Evolutionary conservation across 1,140 invertebrate genomes (phyloP), one percentile per base, ranked within the genome.

Genomic region (Dendrolimus kikuchii): DNA sequence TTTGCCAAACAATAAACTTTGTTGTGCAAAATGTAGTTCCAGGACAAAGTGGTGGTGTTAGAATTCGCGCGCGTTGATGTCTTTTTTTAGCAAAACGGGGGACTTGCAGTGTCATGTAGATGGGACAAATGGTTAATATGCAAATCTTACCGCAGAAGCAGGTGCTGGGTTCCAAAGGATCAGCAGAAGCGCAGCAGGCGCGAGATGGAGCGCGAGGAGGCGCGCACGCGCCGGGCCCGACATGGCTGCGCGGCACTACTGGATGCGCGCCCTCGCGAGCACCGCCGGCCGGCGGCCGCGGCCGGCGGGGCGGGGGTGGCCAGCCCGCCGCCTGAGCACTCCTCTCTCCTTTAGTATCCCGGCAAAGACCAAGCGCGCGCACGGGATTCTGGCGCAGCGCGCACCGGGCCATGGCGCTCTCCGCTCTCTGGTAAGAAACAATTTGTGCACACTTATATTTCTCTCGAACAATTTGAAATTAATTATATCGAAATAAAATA

Each of bases 241-340:
- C 76, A 81, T 77, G 77, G 75, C 80, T 81, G 81, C 72, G 77
- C 77, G 74, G 68, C 80, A 77, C 79, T 80, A 85, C 79, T 85
- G 81, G 74, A 56, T 64, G 73, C 69, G 71, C 74, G 76, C 76
- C 74, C 74, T 72, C 68, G 49, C 55, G 59, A 61, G 62, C 63
- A 64, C 53, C 51, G 64, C 53, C 59, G 62, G 70, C 57, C 59
- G 58, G 65, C 64, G 63, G 60, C 59, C 60, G 64, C 55, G 64
- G 50, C 62, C 59, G 54, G 53, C 63, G 66, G 66, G 73, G 73
- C 60, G 63, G 71, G 69, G 77, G 73, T 73, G 74, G 47, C 51
- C 70, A 60, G 64, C 46, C 71, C 66, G 73, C 72, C 63, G 67
- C 68, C 73, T 73, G 74, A 74, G 56, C 71, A 53, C 69, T 78